Percentiles rank a stretch among this genome's conserved stretches.
phyloP scores from a whole-genome alignment of 2,113 vertebrate genomes.

The Brachirus orientalis region DNA sequence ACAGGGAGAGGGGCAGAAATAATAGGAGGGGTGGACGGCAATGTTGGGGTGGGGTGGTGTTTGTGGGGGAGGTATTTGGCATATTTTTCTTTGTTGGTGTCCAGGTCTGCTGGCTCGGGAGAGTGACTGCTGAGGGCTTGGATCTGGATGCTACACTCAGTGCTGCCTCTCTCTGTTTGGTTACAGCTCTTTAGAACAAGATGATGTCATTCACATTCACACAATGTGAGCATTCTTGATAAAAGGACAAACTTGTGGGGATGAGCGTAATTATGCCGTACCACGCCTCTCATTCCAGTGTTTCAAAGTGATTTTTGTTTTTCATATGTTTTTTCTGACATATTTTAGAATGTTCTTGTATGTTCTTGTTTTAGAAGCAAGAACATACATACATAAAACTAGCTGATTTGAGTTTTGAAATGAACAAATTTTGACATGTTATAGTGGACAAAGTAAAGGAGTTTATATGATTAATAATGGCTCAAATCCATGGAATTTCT shows the following conservation, averaged over 20 bases:
- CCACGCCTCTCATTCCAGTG: neutral
- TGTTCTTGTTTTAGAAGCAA: neutral
- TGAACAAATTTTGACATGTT: neutral
- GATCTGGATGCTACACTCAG: constrained; percentile 64
- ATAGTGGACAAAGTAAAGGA: neutral
- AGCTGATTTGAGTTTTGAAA: too few species aligned
- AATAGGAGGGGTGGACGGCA: constrained; percentile 33
- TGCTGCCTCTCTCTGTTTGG: constrained; percentile 68
- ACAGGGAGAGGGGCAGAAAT: constrained; percentile 66
- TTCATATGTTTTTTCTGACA: neutral
- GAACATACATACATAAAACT: too few species aligned
- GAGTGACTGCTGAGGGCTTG: constrained; percentile 69
- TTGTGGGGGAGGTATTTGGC: constrained; percentile 51
- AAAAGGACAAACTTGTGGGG: constrained; percentile 61
- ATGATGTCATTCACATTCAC: constrained; percentile 75
- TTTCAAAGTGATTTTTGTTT: constrained; percentile 1
- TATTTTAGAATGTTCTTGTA: too few species aligned
- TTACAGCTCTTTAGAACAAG: constrained; percentile 53
- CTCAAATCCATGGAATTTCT: too few species aligned
- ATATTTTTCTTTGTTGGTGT: constrained; percentile 66
- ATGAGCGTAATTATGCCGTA: constrained; percentile 30
- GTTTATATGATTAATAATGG: neutral
- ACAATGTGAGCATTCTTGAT: constrained; percentile 71
- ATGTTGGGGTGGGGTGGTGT: constrained; percentile 22
- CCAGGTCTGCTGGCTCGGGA: constrained; percentile 75